A percentile compares a stretch with the other conserved stretches of the same genome.
These are phyloP conservation scores for Xanthorhoe spadicearia DNA, from an alignment of 2,888 invertebrate species.

Conservation along the genomic window DNA sequence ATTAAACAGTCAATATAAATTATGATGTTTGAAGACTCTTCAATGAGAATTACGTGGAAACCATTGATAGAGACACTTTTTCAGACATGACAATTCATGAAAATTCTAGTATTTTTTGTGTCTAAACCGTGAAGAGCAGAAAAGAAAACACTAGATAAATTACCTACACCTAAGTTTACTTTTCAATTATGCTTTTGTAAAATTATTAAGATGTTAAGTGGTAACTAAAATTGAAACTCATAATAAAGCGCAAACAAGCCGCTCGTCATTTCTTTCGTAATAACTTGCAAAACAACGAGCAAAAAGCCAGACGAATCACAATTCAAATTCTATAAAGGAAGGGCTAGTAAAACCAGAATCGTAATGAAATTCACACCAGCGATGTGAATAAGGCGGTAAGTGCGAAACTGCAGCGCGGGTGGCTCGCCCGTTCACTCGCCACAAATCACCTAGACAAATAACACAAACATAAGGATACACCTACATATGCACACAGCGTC, in stretches of 20 bases:
- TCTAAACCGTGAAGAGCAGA: too few relatives aligned
- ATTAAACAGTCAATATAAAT: too few relatives aligned
- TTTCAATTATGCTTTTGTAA: too few relatives aligned
- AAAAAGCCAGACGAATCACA: constrained; percentile 4
- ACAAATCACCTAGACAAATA: constrained; percentile 24
- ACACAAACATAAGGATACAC: too few relatives aligned
- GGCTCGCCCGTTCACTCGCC: constrained; percentile 4
- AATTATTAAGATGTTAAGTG: neutral
- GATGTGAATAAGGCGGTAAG: constrained; percentile 2
- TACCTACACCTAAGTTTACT: too few relatives aligned
- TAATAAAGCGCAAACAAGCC: neutral
- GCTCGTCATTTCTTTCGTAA: neutral
- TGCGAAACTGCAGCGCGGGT: constrained; percentile 8
- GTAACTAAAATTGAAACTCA: neutral
- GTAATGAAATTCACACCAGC: constrained; percentile 17
- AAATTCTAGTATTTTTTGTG: too few relatives aligned
- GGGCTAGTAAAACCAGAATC: constrained; percentile 11
- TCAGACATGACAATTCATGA: too few relatives aligned
- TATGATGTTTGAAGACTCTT: too few relatives aligned
- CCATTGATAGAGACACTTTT: too few relatives aligned
- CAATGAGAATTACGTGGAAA: too few relatives aligned
- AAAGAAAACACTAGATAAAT: too few relatives aligned
- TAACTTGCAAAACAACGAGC: neutral
- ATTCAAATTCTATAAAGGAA: constrained; percentile 11
- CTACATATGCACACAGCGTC: neutral